Base-by-base conservation (phyloP, 1,140 invertebrate species). In the Brachionus angularis region DNA sequence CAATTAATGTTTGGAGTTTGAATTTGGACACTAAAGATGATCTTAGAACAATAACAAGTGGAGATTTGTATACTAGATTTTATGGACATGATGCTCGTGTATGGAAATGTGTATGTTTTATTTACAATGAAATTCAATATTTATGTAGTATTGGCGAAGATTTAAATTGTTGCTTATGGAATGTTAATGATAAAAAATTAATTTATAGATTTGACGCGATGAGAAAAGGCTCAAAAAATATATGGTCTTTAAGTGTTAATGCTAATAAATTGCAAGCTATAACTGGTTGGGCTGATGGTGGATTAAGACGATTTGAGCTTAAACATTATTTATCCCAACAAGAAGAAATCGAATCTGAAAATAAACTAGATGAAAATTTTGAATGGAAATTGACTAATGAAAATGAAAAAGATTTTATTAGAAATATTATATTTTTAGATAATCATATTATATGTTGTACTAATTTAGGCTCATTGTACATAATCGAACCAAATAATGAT, bases 201-300 rank as follows among this genome's bases (percentile, higher is more conserved):
- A 25, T 67, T 47, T 50, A 67, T 23, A 46, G 42, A 31, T 31
- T 67, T 21, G 62, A 67, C 14, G 62, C 62, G 2, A 67, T 67
- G 62, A 47, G 62, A 12, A 67, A 67, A 67, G 62, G 62, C 18
- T 67, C 42, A n/a, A 67, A 67, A 25, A 67, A 67, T n/a, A 67
- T 67, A 27, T 67, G 62, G 62, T 67, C 62, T 12, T 31, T 67
- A 18, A 29, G 39, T 29, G 42, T 67, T 31, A 7, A 50, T 31
- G 62, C 46, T 18, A 33, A 33, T 18, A 58, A 39, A 39, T 16
- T 67, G 16, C 62, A 67, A 50, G 16, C 47, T 14, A 12, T 46
- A 46, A 67, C 62, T 36, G 62, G 62, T 21, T 67, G 62, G 62
- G 62, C 29, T 18, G 62, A 67, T 25, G 62, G 62, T 23, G 62